A percentile compares a stretch with the other conserved stretches of the same genome.
These are phyloP conservation scores for Epizoanthus ramosus DNA, from an alignment of 92 coral and sea anemone species.

Conservation along the genomic window DNA sequence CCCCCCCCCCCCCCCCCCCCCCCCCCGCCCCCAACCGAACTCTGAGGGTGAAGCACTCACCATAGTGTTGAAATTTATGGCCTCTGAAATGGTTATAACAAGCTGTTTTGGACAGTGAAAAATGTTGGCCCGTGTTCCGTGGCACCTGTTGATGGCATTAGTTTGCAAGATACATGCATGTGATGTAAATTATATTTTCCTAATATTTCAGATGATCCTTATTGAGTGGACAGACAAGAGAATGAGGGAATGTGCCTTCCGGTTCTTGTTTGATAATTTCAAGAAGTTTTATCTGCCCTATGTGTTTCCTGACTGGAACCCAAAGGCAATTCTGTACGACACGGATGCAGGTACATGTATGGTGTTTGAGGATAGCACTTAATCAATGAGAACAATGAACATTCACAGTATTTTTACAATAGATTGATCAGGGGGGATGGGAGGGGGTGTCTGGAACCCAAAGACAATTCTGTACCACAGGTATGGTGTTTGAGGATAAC, in stretches of 20 bases:
- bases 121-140: too few relatives aligned
- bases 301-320: conserved; percentile 91
- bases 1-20: too few relatives aligned
- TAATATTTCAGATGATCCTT: conserved; percentile 67
- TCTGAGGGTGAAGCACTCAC: too few relatives aligned
- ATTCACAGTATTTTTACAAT: too few relatives aligned
- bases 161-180: too few relatives aligned
- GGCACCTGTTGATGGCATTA: too few relatives aligned
- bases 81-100: too few relatives aligned
- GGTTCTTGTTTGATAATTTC: conserved; percentile 88
- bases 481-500: conserved; percentile 33
- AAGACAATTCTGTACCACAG: conserved; percentile 77
- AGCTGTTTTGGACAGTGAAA: too few relatives aligned
- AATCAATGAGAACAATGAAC: too few relatives aligned
- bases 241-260: conserved; percentile 78
- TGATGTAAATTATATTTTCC: background rate
- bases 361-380: background rate
- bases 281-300: conserved; percentile 87
- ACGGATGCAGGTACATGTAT: conserved; percentile 90
- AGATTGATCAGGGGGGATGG: too few relatives aligned
- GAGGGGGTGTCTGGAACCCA: conserved; percentile 78
- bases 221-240: conserved; percentile 85
- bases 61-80: too few relatives aligned
- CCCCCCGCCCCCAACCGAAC: too few relatives aligned
- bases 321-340: conserved; percentile 74